Conservation (phyloP, 2,888 invertebrate species). For the Amblyteles armatorius region DNA sequence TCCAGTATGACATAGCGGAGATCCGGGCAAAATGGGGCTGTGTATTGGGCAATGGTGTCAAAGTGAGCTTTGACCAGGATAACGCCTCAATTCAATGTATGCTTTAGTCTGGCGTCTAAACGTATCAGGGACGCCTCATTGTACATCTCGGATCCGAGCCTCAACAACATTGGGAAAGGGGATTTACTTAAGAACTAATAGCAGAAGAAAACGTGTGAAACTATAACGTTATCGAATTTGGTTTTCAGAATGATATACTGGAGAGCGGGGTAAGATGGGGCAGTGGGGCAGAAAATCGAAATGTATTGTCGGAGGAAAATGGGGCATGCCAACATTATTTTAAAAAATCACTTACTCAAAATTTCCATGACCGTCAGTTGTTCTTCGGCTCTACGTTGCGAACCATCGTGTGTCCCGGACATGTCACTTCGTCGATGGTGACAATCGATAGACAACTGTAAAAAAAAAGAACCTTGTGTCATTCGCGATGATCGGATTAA, state of each 20-base stretch:
- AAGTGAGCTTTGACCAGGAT: conserved; percentile 69
- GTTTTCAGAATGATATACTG: neutral
- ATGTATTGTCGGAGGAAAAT: no score
- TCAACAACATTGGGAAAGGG: neutral
- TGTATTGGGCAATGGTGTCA: conserved; percentile 64
- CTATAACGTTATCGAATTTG: neutral
- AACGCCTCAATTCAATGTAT: conserved; percentile 31
- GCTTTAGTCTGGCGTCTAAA: neutral
- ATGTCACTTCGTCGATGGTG: no score
- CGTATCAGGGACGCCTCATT: neutral
- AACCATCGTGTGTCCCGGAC: no score
- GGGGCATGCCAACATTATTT: no score
- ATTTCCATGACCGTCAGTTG: no score
- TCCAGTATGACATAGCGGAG: neutral
- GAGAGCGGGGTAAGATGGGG: neutral
- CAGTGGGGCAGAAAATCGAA: no score
- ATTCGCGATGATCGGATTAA: no score
- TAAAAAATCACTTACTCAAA: no score
- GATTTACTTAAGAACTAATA: neutral
- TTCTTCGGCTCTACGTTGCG: no score
- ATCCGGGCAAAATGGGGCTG: neutral
- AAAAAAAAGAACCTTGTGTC: no score
- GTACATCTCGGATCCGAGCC: neutral
- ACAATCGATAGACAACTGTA: no score
- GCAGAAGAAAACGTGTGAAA: neutral